Conservation (phyloP, 2,888 invertebrate species). For the Meliscaeva auricollis region DNA sequence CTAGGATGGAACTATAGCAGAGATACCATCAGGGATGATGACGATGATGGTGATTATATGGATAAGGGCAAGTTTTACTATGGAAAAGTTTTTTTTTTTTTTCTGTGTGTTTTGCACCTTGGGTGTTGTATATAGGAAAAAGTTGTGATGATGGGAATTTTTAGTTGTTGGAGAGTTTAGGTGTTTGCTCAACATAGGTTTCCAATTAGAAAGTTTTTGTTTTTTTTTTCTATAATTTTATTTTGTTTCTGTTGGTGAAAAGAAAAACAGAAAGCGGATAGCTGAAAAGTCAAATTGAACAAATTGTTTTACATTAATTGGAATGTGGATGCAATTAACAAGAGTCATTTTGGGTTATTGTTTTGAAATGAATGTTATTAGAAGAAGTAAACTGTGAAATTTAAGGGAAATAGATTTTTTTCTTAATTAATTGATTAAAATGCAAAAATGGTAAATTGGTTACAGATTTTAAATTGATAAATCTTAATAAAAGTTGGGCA, state of each 20-base stretch:
- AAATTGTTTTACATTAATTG: constrained; percentile 51
- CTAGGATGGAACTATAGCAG: neutral
- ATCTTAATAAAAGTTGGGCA: too few species aligned
- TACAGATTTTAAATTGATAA: too few species aligned
- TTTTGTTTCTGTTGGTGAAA: neutral
- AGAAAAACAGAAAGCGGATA: neutral
- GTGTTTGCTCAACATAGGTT: constrained; percentile 63
- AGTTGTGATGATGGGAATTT: constrained; percentile 38
- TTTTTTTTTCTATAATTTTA: constrained; percentile 4
- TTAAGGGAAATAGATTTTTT: too few species aligned
- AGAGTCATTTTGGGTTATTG: neutral
- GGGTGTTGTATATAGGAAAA: constrained; percentile 16
- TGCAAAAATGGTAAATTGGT: too few species aligned
- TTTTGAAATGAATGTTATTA: too few species aligned
- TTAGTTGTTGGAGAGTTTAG: constrained; percentile 30
- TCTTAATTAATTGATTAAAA: too few species aligned
- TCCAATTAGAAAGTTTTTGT: constrained; percentile 67
- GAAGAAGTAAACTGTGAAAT: too few species aligned
- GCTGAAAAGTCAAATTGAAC: constrained; percentile 10
- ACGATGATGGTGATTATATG: constrained; percentile 42
- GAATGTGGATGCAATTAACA: constrained; percentile 51
- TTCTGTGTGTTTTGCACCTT: constrained; percentile 39
- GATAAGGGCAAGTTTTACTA: constrained; percentile 30
- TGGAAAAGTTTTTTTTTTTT: constrained; percentile 38
- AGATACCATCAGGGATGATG: constrained; percentile 36